Conservation (phyloP, 2,797 vertebrate genomes). For the Phoebastria nigripes region DNA sequence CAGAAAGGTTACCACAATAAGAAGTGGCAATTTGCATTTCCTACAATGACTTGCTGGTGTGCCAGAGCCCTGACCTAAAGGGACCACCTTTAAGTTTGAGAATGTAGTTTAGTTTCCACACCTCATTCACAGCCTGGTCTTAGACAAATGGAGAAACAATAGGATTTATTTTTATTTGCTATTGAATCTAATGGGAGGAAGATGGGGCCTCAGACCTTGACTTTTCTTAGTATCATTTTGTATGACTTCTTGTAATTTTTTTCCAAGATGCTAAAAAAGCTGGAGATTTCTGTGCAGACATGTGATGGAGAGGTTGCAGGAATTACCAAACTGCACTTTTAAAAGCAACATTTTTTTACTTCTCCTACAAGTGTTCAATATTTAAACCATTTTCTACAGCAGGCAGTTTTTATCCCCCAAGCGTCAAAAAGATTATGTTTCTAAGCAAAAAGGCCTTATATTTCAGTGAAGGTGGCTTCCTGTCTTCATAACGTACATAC, state of each 20-base stretch:
- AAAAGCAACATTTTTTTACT: background rate
- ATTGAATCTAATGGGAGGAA: slow-evolving; percentile 20
- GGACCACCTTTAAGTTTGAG: background rate
- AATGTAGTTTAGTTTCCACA: slow-evolving; percentile 3
- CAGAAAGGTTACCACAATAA: background rate
- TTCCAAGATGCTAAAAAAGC: background rate
- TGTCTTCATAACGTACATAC: background rate
- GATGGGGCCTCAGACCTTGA: slow-evolving; percentile 25
- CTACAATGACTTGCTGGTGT: background rate
- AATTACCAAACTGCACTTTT: background rate
- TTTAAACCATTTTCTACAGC: background rate
- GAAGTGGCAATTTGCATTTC: slow-evolving; percentile 16
- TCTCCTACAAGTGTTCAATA: background rate
- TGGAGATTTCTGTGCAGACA: background rate
- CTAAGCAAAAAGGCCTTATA: background rate
- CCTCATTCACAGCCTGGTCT: background rate
- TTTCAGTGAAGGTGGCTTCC: background rate
- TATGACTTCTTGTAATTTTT: background rate
- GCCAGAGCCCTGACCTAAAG: slow-evolving; percentile 20
- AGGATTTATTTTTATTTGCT: slow-evolving; percentile 60
- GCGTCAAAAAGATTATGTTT: background rate
- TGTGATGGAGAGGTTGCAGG: background rate
- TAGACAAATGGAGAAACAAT: slow-evolving; percentile 36
- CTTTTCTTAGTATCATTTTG: slow-evolving; percentile 17
- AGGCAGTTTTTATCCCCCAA: background rate